Conservation (phyloP, 2,888 invertebrate species). For the Macrophya annulata region DNA sequence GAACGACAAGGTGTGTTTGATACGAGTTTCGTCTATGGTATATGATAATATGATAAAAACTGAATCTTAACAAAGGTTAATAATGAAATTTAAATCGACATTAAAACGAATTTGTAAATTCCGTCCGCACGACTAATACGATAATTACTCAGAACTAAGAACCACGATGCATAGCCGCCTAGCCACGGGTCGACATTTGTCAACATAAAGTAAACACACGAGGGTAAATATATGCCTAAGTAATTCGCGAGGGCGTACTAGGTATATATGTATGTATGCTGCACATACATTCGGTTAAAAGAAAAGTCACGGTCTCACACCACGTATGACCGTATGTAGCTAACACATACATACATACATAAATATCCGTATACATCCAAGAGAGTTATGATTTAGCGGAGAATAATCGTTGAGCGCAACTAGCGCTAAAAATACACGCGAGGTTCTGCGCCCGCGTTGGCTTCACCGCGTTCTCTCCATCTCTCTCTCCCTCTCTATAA, state of each 20-base stretch:
- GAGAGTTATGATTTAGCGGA: conserved; percentile 70
- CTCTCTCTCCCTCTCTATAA: background rate
- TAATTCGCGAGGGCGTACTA: conserved; percentile 31
- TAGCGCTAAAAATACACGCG: conserved; percentile 71
- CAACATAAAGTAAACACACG: background rate
- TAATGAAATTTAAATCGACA: background rate
- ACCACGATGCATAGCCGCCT: background rate
- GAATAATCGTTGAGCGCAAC: conserved; percentile 70
- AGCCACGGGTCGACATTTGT: background rate
- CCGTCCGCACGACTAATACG: background rate
- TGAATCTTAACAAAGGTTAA: background rate
- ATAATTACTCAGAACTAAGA: background rate
- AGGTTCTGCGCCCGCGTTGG: conserved; percentile 47
- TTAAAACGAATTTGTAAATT: background rate
- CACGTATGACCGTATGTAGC: background rate
- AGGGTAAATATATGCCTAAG: conserved; percentile 5
- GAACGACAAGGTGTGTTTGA: no score
- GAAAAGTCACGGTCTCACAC: background rate
- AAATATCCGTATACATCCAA: background rate
- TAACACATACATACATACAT: background rate
- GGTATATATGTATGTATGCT: background rate
- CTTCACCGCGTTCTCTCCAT: background rate
- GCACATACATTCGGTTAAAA: background rate
- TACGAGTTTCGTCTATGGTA: no score
- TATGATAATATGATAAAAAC: background rate